A percentile compares a stretch with the other conserved stretches of the same genome.
These are phyloP conservation scores for Acleris emargana DNA, from an alignment of 2,888 invertebrate species.

Conservation along the genomic window DNA sequence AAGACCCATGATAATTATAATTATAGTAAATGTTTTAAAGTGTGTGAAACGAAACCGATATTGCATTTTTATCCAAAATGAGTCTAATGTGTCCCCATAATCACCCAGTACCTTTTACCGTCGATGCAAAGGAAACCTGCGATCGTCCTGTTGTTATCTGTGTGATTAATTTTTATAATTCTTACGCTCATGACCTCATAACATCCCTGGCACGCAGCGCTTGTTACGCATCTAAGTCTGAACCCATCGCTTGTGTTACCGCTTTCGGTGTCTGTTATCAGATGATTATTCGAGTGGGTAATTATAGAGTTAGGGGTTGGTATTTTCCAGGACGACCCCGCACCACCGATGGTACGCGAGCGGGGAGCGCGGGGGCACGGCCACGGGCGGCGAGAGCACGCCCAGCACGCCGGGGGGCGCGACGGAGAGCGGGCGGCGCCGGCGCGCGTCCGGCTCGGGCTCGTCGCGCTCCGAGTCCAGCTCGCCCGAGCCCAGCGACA, in stretches of 20 bases:
- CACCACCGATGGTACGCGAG: conserved; percentile 77
- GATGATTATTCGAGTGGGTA: conserved; percentile 18
- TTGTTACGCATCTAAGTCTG: conserved; percentile 21
- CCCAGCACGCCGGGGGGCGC: conserved; percentile 77
- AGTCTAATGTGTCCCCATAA: no score
- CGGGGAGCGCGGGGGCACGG: conserved; percentile 54
- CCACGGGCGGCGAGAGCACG: conserved; percentile 62
- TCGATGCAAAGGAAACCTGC: no score
- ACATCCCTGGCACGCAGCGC: conserved; percentile 14
- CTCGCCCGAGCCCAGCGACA: conserved; percentile 84
- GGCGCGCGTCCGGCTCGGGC: conserved; percentile 81
- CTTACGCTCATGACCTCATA: conserved; percentile 18
- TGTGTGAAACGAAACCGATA: no score
- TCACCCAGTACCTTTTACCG: no score
- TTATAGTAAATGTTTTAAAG: no score
- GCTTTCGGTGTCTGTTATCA: conserved; percentile 30
- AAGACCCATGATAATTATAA: no score
- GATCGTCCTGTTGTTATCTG: no score
- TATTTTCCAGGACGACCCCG: conserved; percentile 61
- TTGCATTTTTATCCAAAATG: no score
- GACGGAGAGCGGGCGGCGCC: conserved; percentile 72
- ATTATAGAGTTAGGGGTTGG: conserved; percentile 30
- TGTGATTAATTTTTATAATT: neutral
- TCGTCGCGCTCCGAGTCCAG: conserved; percentile 81
- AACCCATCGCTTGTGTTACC: conserved; percentile 16